These are phyloP conservation scores for Ciconia boyciana DNA, from an alignment of 2,113 vertebrate genomes.

Conservation along the genomic window DNA sequence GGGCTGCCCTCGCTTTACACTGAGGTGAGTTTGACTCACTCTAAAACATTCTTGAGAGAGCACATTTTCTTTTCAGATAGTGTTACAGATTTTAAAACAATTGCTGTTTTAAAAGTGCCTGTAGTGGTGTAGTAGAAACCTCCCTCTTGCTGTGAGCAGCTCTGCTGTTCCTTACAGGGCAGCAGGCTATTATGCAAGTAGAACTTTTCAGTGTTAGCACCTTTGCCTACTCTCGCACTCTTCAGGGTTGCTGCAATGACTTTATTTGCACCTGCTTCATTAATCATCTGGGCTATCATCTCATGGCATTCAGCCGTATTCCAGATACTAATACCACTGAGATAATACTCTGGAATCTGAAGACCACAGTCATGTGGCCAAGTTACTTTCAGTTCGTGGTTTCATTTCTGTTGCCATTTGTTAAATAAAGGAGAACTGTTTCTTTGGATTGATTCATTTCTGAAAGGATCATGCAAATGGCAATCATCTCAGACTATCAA, in stretches of 20 bases:
- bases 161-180: constrained; percentile 1
- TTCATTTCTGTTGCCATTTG: not conserved
- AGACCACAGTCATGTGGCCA: constrained; percentile 68
- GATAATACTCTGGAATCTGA: constrained; percentile 67
- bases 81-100: not conserved
- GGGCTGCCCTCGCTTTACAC: not conserved
- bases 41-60: not conserved
- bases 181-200: constrained; percentile 54
- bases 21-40: not conserved
- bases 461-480: not conserved
- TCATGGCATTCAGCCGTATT: constrained; percentile 55
- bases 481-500: not conserved
- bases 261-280: constrained; percentile 60
- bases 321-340: constrained; percentile 46
- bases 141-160: not conserved
- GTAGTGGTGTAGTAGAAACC: not conserved
- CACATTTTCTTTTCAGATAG: not conserved
- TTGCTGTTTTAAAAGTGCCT: not conserved
- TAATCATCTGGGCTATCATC: constrained; percentile 42
- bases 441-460: not conserved
- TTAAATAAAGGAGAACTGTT: not conserved
- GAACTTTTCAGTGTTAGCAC: constrained; percentile 54
- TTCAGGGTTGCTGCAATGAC: constrained; percentile 68
- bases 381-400: constrained; percentile 38
- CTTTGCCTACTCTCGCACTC: constrained; percentile 56